Evolutionary conservation across 2,797 vertebrate genomes (phyloP).

Genomic region (Pseudochirops cupreus): DNA sequence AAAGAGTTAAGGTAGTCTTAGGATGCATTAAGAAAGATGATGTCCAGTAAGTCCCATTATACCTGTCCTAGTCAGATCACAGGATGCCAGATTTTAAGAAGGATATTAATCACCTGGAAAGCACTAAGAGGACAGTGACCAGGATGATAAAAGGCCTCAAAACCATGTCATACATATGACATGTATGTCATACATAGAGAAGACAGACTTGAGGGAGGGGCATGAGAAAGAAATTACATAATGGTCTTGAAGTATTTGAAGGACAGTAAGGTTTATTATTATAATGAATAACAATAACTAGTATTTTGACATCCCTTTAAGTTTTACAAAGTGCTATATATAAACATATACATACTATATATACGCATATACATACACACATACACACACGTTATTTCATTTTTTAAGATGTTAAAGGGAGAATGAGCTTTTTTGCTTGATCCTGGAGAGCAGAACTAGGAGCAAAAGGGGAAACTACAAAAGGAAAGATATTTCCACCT

Average conservation of each 20-base stretch:
- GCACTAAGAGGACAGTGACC: not conserved
- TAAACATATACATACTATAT: not conserved
- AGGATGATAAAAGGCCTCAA: not conserved
- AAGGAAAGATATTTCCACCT: not conserved
- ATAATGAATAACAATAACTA: not conserved
- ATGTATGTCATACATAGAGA: not conserved
- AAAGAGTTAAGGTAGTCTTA: not conserved
- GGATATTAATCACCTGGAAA: not conserved
- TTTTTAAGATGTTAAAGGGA: not conserved
- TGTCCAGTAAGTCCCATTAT: not conserved
- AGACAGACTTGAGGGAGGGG: not conserved
- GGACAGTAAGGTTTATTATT: not conserved
- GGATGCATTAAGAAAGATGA: not conserved
- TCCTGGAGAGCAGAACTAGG: not conserved
- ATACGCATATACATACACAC: not conserved
- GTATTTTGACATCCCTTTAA: not conserved
- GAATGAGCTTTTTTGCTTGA: not conserved
- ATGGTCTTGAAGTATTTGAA: not conserved
- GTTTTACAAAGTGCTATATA: not conserved
- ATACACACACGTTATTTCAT: not conserved
- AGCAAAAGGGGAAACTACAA: not conserved
- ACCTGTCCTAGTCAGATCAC: not conserved
- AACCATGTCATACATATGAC: not conserved
- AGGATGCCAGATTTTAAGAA: not conserved
- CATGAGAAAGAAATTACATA: not conserved